A percentile compares a stretch with the other conserved stretches of the same genome.
phyloP scores from a whole-genome alignment of 2,888 invertebrate species.

The Heteropelma amictum region DNA sequence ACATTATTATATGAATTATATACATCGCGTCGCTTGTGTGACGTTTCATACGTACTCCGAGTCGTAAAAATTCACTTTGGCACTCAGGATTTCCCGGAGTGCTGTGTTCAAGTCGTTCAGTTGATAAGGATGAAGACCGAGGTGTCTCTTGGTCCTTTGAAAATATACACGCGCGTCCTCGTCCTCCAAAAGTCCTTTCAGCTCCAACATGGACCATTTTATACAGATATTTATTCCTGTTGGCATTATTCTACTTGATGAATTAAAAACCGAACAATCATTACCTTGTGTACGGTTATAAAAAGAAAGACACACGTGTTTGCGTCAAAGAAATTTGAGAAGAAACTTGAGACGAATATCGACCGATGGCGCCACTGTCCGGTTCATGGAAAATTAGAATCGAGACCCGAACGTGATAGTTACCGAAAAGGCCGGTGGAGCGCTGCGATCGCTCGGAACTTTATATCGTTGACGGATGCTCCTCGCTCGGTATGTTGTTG shows the following conservation, averaged over 20 bases:
- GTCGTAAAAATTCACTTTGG: conserved; percentile 82
- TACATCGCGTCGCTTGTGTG: not conserved
- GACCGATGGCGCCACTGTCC: no score
- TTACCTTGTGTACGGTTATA: conserved; percentile 10
- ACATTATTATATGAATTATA: not conserved
- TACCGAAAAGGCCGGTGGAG: no score
- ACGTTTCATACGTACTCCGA: conserved; percentile 80
- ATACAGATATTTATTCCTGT: conserved; percentile 57
- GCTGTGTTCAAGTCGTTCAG: conserved; percentile 81
- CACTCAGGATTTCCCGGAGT: conserved; percentile 81
- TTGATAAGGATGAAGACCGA: conserved; percentile 83
- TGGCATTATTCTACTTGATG: conserved; percentile 61
- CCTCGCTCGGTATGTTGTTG: no score
- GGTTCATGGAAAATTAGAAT: no score
- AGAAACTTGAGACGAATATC: no score
- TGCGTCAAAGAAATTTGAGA: no score
- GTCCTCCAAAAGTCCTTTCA: conserved; percentile 80
- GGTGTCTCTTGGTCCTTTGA: conserved; percentile 80
- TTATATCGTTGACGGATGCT: no score
- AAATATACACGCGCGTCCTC: conserved; percentile 81
- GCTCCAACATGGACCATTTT: conserved; percentile 75
- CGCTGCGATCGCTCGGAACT: no score
- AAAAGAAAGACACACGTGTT: conserved; percentile 9
- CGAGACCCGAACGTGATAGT: no score
- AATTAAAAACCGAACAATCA: no score